phyloP scores from a whole-genome alignment of 2,888 invertebrate genomes.

The Caenorhabditis macrosperma region DNA sequence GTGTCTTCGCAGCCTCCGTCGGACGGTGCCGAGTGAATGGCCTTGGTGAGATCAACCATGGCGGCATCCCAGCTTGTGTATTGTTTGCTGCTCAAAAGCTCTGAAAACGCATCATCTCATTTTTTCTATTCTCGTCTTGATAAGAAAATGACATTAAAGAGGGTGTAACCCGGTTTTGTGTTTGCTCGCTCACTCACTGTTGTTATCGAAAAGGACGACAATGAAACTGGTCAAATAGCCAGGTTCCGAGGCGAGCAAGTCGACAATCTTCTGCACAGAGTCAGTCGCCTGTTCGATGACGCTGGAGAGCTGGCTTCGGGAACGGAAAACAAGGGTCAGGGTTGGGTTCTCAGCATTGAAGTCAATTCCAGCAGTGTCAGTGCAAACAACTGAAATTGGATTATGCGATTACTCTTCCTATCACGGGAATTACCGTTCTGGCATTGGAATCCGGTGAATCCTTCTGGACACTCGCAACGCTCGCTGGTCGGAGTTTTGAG shows the following conservation, averaged over 20 bases:
- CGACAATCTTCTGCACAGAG: constrained; percentile 34
- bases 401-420: too few species aligned
- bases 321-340: constrained; percentile 68
- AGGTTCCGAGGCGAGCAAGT: constrained; percentile 60
- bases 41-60: constrained; percentile 50
- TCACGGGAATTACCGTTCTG: constrained; percentile 51
- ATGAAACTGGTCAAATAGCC: constrained; percentile 67
- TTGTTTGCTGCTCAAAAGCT: constrained; percentile 43
- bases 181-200: constrained; percentile 59
- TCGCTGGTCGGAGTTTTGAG: constrained; percentile 26
- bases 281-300: constrained; percentile 64
- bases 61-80: constrained; percentile 50
- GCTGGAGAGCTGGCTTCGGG: constrained; percentile 51
- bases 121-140: constrained; percentile 1
- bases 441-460: constrained; percentile 69
- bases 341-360: constrained; percentile 70
- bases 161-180: constrained; percentile 21
- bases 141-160: constrained; percentile 26
- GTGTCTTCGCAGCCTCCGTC: constrained; percentile 64
- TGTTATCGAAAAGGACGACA: constrained; percentile 71
- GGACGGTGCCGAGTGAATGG: constrained; percentile 40
- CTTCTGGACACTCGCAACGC: constrained; percentile 60
- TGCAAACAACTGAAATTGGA: constrained; percentile 66
- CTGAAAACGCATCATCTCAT: constrained; percentile 39
- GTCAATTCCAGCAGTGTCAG: constrained; percentile 55